These are phyloP conservation scores for Metalampra italica DNA, from an alignment of 2,888 invertebrate genomes.

Conservation along the genomic window DNA sequence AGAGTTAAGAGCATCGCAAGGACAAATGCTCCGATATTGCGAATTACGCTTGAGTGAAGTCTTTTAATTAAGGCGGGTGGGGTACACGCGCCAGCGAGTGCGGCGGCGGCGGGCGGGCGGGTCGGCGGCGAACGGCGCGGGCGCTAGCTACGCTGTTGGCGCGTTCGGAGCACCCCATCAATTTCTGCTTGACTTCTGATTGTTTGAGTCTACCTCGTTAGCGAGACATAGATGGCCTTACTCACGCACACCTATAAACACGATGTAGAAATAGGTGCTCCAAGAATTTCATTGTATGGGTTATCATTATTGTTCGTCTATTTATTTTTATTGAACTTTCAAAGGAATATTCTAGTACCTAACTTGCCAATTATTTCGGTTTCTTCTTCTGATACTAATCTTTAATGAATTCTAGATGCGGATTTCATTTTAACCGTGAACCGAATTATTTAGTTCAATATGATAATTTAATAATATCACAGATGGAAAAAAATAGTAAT, in stretches of 20 bases:
- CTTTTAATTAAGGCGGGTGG: conserved; percentile 65
- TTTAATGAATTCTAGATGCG: too few species aligned
- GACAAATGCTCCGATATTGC: conserved; percentile 62
- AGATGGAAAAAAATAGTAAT: too few species aligned
- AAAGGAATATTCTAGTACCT: too few species aligned
- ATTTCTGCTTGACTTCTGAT: conserved; percentile 65
- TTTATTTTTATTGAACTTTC: too few species aligned
- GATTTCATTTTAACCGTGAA: too few species aligned
- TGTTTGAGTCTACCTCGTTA: conserved; percentile 61
- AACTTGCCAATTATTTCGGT: too few species aligned
- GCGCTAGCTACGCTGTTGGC: conserved; percentile 29
- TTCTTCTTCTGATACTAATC: too few species aligned
- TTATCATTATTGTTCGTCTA: too few species aligned
- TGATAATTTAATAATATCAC: too few species aligned
- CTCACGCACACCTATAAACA: neutral
- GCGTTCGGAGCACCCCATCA: conserved; percentile 50
- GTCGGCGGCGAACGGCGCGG: conserved; percentile 1
- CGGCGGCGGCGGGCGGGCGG: too few species aligned
- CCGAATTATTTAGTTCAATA: too few species aligned
- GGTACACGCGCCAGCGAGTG: too few species aligned
- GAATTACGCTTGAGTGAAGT: conserved; percentile 67
- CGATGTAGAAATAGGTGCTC: neutral
- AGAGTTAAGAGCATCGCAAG: conserved; percentile 40
- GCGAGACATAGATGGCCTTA: conserved; percentile 18
- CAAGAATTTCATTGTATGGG: neutral